Percentiles rank a stretch among this genome's conserved stretches.
These are phyloP conservation scores for Caenorhabditis plicata DNA, from an alignment of 2,888 invertebrate species.

Conservation along the genomic window DNA sequence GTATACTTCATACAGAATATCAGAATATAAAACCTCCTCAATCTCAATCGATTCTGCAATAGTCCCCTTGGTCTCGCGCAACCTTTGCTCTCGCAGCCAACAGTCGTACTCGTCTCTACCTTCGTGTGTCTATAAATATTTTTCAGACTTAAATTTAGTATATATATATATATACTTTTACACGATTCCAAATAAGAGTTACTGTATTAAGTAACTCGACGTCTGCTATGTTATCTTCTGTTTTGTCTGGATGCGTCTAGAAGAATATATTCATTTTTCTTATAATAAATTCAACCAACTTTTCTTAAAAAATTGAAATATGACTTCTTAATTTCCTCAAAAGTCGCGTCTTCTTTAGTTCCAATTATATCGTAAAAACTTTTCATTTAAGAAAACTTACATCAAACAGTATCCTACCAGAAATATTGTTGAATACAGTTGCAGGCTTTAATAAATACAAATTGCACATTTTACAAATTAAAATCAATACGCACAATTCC, in stretches of 20 bases:
- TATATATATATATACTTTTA: slow-evolving; percentile 19
- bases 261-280: not conserved
- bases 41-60: slow-evolving; percentile 46
- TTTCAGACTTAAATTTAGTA: too few relatives aligned
- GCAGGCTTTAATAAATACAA: too few relatives aligned
- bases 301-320: slow-evolving; percentile 51
- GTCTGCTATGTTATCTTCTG: slow-evolving; percentile 9
- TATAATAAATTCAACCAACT: slow-evolving; percentile 5
- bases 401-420: too few relatives aligned
- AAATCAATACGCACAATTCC: too few relatives aligned
- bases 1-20: not conserved
- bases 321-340: slow-evolving; percentile 50
- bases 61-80: slow-evolving; percentile 50
- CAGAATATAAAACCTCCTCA: slow-evolving; percentile 2
- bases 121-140: slow-evolving; percentile 1
- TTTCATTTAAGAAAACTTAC: slow-evolving; percentile 34
- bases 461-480: not conserved
- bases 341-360: slow-evolving; percentile 25
- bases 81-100: slow-evolving; percentile 60
- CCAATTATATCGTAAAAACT: slow-evolving; percentile 57
- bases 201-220: slow-evolving; percentile 19
- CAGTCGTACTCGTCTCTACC: slow-evolving; percentile 33
- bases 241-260: slow-evolving; percentile 56
- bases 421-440: too few relatives aligned
- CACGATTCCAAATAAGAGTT: slow-evolving; percentile 25